phyloP scores from a whole-genome alignment of 2,113 vertebrate genomes.

The Ramphastos sulfuratus region DNA sequence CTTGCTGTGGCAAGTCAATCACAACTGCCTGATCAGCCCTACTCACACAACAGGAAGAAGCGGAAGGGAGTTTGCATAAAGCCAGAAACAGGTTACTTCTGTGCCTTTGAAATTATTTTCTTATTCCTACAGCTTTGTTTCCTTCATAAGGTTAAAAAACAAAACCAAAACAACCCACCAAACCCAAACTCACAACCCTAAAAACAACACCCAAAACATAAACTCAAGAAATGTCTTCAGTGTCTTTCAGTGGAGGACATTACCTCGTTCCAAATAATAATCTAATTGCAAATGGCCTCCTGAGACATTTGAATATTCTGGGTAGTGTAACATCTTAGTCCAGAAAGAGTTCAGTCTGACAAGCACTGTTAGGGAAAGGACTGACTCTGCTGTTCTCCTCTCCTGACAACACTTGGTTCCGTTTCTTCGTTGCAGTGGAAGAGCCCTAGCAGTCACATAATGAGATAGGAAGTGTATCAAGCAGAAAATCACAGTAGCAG shows the following conservation, averaged over 20 bases:
- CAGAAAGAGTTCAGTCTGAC: not conserved
- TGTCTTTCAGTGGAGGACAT: not conserved
- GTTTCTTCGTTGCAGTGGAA: not conserved
- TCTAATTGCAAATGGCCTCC: not conserved
- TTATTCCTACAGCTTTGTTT: slow-evolving; percentile 24
- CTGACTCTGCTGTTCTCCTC: not conserved
- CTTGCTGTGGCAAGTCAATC: slow-evolving; percentile 60
- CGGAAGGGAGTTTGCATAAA: slow-evolving; percentile 48
- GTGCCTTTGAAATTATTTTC: slow-evolving; percentile 34
- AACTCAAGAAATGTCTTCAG: not conserved
- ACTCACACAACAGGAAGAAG: slow-evolving; percentile 50
- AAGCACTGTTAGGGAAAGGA: not conserved
- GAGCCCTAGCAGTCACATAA: not conserved
- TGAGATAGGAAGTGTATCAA: fast-evolving
- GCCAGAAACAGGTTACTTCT: not conserved
- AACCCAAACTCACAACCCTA: too few species aligned
- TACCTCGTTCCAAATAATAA: not conserved
- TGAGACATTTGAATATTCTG: not conserved
- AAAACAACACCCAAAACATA: not conserved
- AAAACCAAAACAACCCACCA: not conserved
- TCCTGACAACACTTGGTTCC: not conserved
- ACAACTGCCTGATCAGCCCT: not conserved
- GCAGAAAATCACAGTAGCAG: not conserved
- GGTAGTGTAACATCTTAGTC: not conserved
- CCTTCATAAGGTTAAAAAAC: slow-evolving; percentile 33